Evolutionary conservation across 2,113 vertebrate genomes (phyloP).

Genomic region (Elephantulus edwardii): DNA sequence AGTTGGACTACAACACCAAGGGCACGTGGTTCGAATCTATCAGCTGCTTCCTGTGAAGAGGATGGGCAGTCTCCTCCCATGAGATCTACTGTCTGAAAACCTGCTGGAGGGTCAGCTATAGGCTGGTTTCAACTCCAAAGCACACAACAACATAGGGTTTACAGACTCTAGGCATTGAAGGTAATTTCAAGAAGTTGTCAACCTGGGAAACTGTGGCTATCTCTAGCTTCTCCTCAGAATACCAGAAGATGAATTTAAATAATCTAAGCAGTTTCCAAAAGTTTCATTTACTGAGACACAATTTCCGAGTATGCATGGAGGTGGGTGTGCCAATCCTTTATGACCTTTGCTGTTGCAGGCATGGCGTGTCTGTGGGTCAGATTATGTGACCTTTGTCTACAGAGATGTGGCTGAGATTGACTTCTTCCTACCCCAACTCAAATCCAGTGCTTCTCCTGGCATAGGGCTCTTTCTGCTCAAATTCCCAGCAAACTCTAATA

Average conservation of each 20-base stretch:
- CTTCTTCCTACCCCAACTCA: not conserved
- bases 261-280: not conserved
- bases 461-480: not conserved
- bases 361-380: not conserved
- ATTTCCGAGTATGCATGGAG: not conserved
- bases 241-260: not conserved
- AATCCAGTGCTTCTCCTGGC: not conserved
- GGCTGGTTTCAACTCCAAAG: no score
- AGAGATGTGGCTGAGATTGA: not conserved
- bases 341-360: not conserved
- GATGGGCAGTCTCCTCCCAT: no score
- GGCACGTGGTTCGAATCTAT: no score
- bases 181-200: not conserved
- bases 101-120: no score
- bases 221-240: not conserved
- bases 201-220: not conserved
- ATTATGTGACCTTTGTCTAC: not conserved
- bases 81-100: no score
- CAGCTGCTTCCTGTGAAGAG: no score
- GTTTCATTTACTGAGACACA: not conserved
- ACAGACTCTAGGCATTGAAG: not conserved
- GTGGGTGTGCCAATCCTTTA: not conserved
- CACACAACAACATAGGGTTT: no score
- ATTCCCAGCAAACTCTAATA: not conserved
- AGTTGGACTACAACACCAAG: no score